Evolutionary conservation across 2,113 vertebrate species (phyloP).

Genomic region (Microcebus lehilahytsara): DNA sequence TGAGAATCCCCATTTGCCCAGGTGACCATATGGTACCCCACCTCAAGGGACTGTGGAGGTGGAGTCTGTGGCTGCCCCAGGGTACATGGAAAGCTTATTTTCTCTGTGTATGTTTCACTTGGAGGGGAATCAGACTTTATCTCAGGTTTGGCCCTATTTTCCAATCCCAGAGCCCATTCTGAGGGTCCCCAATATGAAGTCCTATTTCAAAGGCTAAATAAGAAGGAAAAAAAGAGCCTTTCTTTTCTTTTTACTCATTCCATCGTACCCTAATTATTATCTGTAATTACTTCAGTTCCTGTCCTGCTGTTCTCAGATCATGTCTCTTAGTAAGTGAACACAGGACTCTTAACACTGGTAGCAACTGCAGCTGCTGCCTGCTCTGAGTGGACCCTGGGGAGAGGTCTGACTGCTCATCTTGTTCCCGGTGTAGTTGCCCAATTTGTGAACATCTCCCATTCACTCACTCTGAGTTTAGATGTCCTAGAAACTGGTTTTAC

Average conservation of each 20-base stretch:
- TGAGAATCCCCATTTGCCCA: background rate
- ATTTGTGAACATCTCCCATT: background rate
- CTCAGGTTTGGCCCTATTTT: background rate
- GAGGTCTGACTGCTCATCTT: background rate
- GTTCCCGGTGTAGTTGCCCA: background rate
- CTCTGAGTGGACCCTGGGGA: too few species aligned
- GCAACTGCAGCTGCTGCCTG: background rate
- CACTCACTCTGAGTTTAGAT: background rate
- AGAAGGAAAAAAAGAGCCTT: background rate
- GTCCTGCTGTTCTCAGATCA: background rate
- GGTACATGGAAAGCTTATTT: background rate
- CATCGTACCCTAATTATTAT: background rate
- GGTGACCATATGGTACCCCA: background rate
- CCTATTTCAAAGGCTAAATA: background rate
- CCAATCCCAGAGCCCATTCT: background rate
- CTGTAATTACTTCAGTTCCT: background rate
- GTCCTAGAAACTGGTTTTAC: background rate
- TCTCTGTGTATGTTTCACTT: background rate
- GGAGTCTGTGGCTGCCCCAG: background rate
- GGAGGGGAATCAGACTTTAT: background rate
- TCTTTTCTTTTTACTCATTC: background rate
- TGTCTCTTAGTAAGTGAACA: background rate
- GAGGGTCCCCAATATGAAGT: background rate
- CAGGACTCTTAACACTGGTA: background rate
- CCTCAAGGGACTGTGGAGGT: background rate